Percentiles rank a stretch among this genome's conserved stretches.
phyloP scores from a whole-genome alignment of 2,888 invertebrate species.

The Diplolepis rosae region DNA sequence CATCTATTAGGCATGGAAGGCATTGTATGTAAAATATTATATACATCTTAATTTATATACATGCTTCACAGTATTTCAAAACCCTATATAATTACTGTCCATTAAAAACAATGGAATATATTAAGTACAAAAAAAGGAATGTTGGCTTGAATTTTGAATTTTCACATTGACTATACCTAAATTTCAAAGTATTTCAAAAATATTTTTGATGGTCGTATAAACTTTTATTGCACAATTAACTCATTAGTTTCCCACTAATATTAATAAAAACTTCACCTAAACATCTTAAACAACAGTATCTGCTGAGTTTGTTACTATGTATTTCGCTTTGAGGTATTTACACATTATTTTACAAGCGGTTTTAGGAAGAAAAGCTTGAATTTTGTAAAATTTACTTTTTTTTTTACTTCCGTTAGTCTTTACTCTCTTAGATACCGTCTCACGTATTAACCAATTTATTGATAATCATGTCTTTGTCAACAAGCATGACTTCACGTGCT shows the following conservation, averaged over 20 bases:
- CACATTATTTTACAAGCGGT: no score
- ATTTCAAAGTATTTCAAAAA: background rate
- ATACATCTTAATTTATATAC: constrained; percentile 9
- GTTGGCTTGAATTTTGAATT: constrained; percentile 4
- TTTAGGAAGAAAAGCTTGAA: no score
- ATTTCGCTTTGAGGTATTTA: no score
- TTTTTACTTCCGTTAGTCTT: background rate
- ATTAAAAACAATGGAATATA: constrained; percentile 7
- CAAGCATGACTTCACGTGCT: background rate
- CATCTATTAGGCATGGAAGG: background rate
- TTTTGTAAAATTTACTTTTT: no score
- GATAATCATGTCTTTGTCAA: background rate
- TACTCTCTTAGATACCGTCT: background rate
- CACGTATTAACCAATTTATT: background rate
- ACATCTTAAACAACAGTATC: background rate
- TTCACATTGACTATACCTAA: background rate
- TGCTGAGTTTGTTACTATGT: background rate
- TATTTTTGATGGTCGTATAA: background rate
- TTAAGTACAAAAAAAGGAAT: constrained; percentile 22
- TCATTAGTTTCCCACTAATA: background rate
- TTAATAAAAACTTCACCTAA: background rate
- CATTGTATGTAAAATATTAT: background rate
- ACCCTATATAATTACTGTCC: no score
- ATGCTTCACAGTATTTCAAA: background rate
- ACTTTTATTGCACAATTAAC: constrained; percentile 6